Evolutionary conservation across 2,888 invertebrate genomes (phyloP).

Genomic region (Julus scandinavius): DNA sequence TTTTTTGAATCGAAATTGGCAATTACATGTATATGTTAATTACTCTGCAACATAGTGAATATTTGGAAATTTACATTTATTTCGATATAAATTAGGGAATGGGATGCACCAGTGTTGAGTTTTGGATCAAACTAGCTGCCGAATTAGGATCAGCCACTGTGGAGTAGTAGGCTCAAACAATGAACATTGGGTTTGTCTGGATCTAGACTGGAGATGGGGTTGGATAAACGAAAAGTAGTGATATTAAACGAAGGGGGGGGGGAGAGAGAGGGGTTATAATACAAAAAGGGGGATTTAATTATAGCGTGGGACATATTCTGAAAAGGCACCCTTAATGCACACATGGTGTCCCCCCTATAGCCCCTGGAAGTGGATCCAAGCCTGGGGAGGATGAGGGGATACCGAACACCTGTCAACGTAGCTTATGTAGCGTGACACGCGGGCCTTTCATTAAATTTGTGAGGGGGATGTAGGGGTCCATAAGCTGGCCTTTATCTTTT

Average conservation of each 20-base stretch:
- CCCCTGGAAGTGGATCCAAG: constrained; percentile 35
- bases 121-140: background rate
- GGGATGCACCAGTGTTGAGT: background rate
- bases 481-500: constrained; percentile 12
- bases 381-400: background rate
- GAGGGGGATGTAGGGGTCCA: background rate
- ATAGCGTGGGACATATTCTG: constrained; percentile 11
- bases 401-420: constrained; percentile 35
- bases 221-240: background rate
- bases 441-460: background rate
- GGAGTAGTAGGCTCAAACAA: background rate
- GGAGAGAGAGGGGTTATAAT: background rate
- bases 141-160: background rate
- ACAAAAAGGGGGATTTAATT: constrained; percentile 25
- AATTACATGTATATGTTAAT: too few species aligned
- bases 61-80: too few species aligned
- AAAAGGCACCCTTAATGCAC: constrained; percentile 35
- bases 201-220: background rate
- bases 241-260: background rate
- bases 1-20: too few species aligned
- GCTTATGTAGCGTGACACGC: constrained; percentile 41
- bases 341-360: background rate
- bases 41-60: too few species aligned
- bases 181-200: background rate
- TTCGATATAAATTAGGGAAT: background rate